phyloP scores from a whole-genome alignment of 2,888 invertebrate genomes.

The Nomada fucata region DNA sequence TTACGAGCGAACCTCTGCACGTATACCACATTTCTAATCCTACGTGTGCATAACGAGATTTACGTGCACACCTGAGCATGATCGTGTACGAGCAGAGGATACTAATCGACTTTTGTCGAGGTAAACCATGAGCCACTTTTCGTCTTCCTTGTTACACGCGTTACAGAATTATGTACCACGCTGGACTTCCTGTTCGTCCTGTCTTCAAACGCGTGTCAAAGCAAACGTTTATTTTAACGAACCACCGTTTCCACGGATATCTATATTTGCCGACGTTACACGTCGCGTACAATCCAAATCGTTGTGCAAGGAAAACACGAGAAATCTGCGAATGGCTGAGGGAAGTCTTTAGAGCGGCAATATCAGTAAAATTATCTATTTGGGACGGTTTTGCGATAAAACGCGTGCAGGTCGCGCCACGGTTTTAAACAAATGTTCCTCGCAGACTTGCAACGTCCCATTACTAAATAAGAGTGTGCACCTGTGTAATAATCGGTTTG shows the following conservation, averaged over 20 bases:
- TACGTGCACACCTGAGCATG: slow-evolving; percentile 30
- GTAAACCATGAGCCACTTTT: slow-evolving; percentile 47
- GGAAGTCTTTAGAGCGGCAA: background rate
- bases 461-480: slow-evolving; percentile 10
- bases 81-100: slow-evolving; percentile 54
- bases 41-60: slow-evolving; percentile 33
- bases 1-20: slow-evolving; percentile 45
- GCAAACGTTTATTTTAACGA: slow-evolving; percentile 16
- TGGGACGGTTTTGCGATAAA: slow-evolving; percentile 16
- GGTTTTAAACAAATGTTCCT: slow-evolving; percentile 6
- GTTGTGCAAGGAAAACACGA: background rate
- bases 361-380: slow-evolving; percentile 2
- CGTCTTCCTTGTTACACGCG: slow-evolving; percentile 40
- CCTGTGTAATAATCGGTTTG: slow-evolving; percentile 4
- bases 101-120: slow-evolving; percentile 51
- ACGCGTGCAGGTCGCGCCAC: slow-evolving; percentile 52
- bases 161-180: background rate
- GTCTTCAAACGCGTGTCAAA: background rate
- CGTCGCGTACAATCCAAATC: background rate
- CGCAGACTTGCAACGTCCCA: slow-evolving; percentile 17
- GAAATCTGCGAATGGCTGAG: background rate
- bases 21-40: slow-evolving; percentile 59
- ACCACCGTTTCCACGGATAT: too few species aligned
- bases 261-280: background rate
- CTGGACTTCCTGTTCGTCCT: background rate